Evolutionary conservation across 2,113 vertebrate genomes (phyloP).

Genomic region (Zosterops borbonicus): DNA sequence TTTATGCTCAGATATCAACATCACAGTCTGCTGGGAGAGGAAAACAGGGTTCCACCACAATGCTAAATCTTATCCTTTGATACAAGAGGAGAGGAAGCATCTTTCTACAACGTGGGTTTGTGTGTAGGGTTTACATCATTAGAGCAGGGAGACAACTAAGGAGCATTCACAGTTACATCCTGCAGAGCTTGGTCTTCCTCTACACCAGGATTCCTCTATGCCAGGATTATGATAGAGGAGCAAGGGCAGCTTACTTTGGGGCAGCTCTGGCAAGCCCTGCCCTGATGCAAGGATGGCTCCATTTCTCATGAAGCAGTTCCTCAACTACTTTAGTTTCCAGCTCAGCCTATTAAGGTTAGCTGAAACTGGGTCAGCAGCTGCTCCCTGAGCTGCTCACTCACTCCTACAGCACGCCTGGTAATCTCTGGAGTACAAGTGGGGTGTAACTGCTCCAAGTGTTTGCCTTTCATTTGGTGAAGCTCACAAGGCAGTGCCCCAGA

Average conservation of each 20-base stretch:
- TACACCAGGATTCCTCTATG: too few relatives aligned
- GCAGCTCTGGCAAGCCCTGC: background rate
- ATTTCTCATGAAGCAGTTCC: background rate
- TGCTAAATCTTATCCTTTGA: background rate
- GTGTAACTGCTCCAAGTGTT: background rate
- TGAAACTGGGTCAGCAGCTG: conserved; percentile 63
- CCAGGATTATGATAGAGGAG: background rate
- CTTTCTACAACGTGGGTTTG: background rate
- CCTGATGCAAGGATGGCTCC: background rate
- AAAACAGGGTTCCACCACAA: background rate
- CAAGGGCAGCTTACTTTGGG: background rate
- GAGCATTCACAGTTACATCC: background rate
- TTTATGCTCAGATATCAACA: background rate
- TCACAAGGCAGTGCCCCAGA: background rate
- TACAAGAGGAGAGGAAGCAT: background rate
- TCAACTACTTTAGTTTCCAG: conserved; percentile 13
- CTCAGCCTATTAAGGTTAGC: conserved; percentile 14
- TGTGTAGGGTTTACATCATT: background rate
- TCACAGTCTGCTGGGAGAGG: background rate
- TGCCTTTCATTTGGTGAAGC: background rate
- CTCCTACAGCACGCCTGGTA: background rate
- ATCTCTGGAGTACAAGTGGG: background rate
- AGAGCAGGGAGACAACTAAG: background rate
- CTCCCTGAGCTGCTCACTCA: conserved; percentile 32
- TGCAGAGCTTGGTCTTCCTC: background rate